Conservation (phyloP, 2,113 vertebrate species). For the Apaloderma vittatum region DNA sequence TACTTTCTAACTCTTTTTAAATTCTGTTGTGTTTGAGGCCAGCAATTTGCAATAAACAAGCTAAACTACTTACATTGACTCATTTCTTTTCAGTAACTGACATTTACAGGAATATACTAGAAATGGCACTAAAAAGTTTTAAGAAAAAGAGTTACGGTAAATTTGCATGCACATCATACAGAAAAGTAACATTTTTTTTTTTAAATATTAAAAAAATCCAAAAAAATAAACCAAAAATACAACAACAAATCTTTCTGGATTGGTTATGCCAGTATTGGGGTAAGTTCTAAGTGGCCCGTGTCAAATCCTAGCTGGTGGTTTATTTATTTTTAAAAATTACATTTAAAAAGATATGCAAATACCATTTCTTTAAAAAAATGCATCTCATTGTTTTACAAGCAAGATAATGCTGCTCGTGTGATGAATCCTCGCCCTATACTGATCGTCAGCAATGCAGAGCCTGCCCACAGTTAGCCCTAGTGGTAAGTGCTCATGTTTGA, state of each 20-base stretch:
- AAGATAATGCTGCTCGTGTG: not conserved
- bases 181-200: constrained; percentile 83
- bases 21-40: constrained; percentile 79
- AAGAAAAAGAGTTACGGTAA: constrained; percentile 90
- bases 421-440: not conserved
- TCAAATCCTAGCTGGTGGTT: constrained; percentile 15
- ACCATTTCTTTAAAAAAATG: constrained; percentile 31
- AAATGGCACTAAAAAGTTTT: constrained; percentile 90
- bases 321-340: constrained; percentile 32
- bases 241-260: constrained; percentile 55
- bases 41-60: constrained; percentile 83
- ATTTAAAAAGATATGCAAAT: constrained; percentile 53
- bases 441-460: not conserved
- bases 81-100: constrained; percentile 82
- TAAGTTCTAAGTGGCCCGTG: not conserved
- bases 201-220: constrained; percentile 80
- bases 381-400: constrained; percentile 29
- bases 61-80: constrained; percentile 85
- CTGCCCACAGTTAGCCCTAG: constrained; percentile 27
- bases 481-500: not conserved
- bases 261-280: constrained; percentile 43
- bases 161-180: constrained; percentile 96
- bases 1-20: constrained; percentile 76
- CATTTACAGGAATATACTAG: constrained; percentile 89
- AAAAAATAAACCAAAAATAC: constrained; percentile 25